Percentiles rank a stretch among this genome's conserved stretches.
These are phyloP conservation scores for Cottus gobio DNA, from an alignment of 2,113 vertebrate genomes.

Conservation along the genomic window DNA sequence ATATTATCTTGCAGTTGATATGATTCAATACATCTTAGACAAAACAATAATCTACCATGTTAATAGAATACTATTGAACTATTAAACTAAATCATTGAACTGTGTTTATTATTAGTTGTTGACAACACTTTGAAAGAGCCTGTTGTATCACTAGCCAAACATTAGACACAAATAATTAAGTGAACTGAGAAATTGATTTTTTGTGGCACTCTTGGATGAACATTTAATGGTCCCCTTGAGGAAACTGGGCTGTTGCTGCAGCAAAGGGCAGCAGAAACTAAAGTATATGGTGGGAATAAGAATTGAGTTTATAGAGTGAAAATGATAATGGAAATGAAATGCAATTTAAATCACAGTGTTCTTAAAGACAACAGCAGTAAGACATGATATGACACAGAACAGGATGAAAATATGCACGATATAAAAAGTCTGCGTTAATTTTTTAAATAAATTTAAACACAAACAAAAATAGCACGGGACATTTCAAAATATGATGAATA, in stretches of 20 bases:
- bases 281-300: not conserved
- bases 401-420: not conserved
- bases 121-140: not conserved
- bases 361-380: not conserved
- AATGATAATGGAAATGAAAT: constrained; percentile 5
- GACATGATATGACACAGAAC: not conserved
- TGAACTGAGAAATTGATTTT: not conserved
- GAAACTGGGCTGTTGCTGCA: constrained; percentile 1
- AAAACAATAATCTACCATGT: not conserved
- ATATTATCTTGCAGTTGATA: constrained; percentile 7
- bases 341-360: constrained; percentile 16
- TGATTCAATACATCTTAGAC: constrained; percentile 4
- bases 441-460: not conserved
- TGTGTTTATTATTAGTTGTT: not conserved
- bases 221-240: constrained; percentile 29
- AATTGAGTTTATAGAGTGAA: not conserved
- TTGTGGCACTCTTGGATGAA: constrained; percentile 16
- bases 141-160: not conserved
- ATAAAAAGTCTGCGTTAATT: not conserved
- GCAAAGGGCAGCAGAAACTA: constrained; percentile 17
- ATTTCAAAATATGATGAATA: not conserved
- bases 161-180: not conserved
- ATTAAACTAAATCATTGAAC: not conserved
- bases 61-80: not conserved
- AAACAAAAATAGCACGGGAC: not conserved